Conservation (phyloP, 2,888 invertebrate species). For the Pammene fasciana region DNA sequence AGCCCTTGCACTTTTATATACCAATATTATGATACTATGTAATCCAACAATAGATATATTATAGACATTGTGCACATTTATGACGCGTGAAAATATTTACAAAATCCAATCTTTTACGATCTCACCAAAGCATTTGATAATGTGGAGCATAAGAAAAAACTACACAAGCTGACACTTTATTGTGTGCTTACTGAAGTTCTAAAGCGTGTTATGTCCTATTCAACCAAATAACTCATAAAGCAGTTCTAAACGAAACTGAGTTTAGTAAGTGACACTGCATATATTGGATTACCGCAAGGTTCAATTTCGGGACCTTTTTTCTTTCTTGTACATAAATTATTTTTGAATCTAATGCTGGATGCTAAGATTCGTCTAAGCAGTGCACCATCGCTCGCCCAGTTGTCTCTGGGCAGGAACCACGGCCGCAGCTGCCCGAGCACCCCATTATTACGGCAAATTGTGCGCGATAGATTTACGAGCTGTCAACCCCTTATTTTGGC, state of each 20-base stretch:
- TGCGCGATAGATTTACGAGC: conserved; percentile 44
- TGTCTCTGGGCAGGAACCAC: conserved; percentile 11
- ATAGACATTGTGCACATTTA: too few species aligned
- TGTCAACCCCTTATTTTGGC: conserved; percentile 46
- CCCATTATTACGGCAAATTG: conserved; percentile 40
- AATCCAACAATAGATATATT: too few species aligned
- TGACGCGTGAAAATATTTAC: neutral
- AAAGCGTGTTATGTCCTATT: neutral
- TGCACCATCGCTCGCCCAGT: neutral
- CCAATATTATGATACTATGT: neutral
- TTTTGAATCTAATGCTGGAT: neutral
- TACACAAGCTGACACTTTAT: neutral
- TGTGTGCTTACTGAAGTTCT: neutral
- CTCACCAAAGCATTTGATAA: neutral
- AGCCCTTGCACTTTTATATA: conserved; percentile 15
- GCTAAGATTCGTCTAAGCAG: neutral
- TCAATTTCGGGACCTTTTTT: neutral
- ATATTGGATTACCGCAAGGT: neutral
- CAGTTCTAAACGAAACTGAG: neutral
- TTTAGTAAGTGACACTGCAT: neutral
- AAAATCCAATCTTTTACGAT: neutral
- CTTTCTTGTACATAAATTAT: neutral
- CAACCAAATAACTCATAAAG: neutral
- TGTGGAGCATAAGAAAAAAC: neutral
- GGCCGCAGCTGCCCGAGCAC: conserved; percentile 22